These are phyloP conservation scores for Falco novaeseelandiae DNA, from an alignment of 2,797 vertebrate genomes.

Conservation along the genomic window DNA sequence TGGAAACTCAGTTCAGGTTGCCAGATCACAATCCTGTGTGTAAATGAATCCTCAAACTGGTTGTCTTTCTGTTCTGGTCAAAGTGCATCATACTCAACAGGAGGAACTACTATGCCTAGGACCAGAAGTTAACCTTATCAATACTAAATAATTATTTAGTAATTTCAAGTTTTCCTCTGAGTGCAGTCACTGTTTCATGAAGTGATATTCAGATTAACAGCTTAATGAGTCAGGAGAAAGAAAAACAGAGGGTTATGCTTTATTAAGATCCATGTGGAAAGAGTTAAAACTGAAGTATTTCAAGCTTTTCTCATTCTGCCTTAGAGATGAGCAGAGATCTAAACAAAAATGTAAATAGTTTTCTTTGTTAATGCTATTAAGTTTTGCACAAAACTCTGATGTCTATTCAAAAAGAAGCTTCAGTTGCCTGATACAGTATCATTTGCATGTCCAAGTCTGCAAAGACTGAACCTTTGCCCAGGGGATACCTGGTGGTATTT, in stretches of 20 bases:
- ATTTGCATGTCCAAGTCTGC: neutral
- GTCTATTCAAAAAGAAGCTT: neutral
- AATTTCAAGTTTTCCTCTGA: neutral
- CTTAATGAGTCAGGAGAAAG: neutral
- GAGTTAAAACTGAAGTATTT: neutral
- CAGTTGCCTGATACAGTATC: accelerated
- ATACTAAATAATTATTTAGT: neutral
- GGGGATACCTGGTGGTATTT: accelerated
- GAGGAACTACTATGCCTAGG: neutral
- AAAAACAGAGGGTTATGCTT: neutral
- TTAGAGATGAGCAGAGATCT: neutral
- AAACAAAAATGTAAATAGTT: neutral
- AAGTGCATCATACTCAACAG: neutral
- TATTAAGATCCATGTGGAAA: neutral
- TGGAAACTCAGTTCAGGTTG: neutral
- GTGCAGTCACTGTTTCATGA: neutral
- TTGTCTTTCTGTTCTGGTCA: neutral
- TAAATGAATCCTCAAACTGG: neutral
- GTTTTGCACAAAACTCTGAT: neutral
- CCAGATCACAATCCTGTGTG: neutral
- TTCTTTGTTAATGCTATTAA: neutral
- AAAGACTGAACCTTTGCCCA: accelerated
- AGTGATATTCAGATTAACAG: neutral
- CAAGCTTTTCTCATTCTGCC: neutral
- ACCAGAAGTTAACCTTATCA: neutral